Base-by-base conservation (phyloP, 1,140 invertebrate species). In the Arion vulgaris region DNA sequence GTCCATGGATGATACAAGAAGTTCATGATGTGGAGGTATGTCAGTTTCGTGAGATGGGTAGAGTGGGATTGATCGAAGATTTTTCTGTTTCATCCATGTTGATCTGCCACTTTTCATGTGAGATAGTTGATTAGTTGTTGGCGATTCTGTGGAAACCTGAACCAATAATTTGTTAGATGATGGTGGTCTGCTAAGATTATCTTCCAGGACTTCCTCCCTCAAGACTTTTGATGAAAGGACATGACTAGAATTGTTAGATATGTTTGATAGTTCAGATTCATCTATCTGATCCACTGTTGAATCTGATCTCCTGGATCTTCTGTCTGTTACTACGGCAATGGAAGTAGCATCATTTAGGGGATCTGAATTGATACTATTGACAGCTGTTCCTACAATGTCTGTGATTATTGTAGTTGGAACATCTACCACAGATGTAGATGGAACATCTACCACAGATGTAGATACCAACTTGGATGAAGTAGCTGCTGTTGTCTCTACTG, bases 31-130 rank as follows among this genome's bases (percentile, higher is more conserved):
- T 17, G n/a, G 32, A 9, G 9, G 1, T 1, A 34, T 7, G 5
- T 53, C 74, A 19, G 4, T 75, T 38, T 75, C 73, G 28, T 76
- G 41, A 36, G 23, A 4, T 28, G 41, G 74, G 32, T 76, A 53
- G 28, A 76, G 2, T 17, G 74, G 74, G 28, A 53, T 53, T 7
- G 26, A 1, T 41, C 38, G 2, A 1, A 41, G 36, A 45, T 23
- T 23, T n/a, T 73, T 73, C 36, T 38, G 71, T 45, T 19, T 73
- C 5, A 38, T 23, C 71, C 36, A 73, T 41, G 71, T 39, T 2
- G 71, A 45, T 73, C 15, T 39, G 1, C 7, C 7, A 41, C 23
- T 32, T 17, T 23, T 66, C 5, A 15, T 1, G 17, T 28, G 2
- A 32, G 62, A 66, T 28, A 7, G 62, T 7, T 66, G 17, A 34